These are phyloP conservation scores for Prunella himalayana DNA, from an alignment of 2,113 vertebrate genomes.

Conservation along the genomic window DNA sequence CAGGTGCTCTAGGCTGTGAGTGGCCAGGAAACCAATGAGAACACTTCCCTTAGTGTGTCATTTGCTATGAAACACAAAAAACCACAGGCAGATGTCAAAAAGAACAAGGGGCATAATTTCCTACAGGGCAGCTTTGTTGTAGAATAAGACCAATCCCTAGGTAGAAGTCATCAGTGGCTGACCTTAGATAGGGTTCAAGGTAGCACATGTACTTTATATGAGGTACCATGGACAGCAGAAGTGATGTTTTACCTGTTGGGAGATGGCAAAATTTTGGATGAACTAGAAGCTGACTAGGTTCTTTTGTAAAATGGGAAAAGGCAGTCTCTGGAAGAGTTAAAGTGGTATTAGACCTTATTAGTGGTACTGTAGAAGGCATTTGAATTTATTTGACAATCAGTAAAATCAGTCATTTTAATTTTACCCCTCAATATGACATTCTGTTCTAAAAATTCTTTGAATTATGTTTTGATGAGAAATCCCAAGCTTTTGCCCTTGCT, in stretches of 20 bases:
- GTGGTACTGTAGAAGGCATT: neutral
- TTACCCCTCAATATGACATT: neutral
- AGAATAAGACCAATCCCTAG: neutral
- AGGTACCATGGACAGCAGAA: neutral
- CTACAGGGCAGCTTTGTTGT: neutral
- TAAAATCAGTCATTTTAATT: neutral
- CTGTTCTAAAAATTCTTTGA: neutral
- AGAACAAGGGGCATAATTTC: neutral
- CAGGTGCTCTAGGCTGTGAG: neutral
- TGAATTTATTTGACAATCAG: neutral
- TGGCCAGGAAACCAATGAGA: neutral
- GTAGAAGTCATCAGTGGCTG: neutral
- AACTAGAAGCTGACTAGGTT: neutral
- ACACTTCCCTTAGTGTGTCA: neutral
- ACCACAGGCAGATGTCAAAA: neutral
- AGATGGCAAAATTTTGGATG: neutral
- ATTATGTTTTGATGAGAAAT: neutral
- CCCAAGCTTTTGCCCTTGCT: neutral
- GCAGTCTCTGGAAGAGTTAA: neutral
- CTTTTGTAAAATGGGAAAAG: neutral
- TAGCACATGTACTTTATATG: accelerated
- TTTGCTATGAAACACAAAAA: neutral
- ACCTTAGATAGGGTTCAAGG: neutral
- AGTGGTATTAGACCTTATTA: neutral
- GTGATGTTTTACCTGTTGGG: neutral